Base-by-base conservation (phyloP, 1,140 invertebrate genomes). In the Drosophila nigromelanica region DNA sequence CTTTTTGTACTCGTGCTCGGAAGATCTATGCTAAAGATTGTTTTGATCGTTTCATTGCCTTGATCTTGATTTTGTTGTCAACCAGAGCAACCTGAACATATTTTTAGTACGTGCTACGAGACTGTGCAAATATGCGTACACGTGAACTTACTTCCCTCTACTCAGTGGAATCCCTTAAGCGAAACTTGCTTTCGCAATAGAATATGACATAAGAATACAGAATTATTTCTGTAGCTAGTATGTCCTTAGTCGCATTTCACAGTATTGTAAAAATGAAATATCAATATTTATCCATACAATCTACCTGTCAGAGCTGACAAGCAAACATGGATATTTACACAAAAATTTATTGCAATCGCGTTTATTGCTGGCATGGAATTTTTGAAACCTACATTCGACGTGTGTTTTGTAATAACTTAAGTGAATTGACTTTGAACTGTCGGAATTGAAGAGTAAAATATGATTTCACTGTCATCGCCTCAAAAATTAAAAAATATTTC, bases 61-160 rank as follows among this genome's bases (percentile, higher is more conserved):
- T 87, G 83, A 87, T 89, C 83, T 87, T 89, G 83, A 83, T 72
- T 68, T 67, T 86, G 82, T 82, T 89, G 82, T 89, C 83, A 89
- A 87, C 83, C 72, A 63, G 58, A 56, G 35, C 37, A 68, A 45
- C n/a, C 40, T 48, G 40, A 71, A 54, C 69, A 86, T 87, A 86
- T 82, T 82, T 82, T 78, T 87, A 87, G 82, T 86, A 70, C 42
- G 42, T 47, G 45, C 54, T 81, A 24, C 59, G 11, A 47, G 21
- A 62, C 55, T 72, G 42, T 60, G 76, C 24, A 45, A 47, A 67
- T 51, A 8, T 37, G 11, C 40, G 45, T 10, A 54, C n/a, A 50
- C 35, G 50, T 48, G 18, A 6, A 43, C n/a, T 12, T 48, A 18
- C 18, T 55, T 3, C 21, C n/a, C 24, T 37, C 6, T 10, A 35